phyloP scores from a whole-genome alignment of 2,888 invertebrate species.

The Ectemnius lituratus region DNA sequence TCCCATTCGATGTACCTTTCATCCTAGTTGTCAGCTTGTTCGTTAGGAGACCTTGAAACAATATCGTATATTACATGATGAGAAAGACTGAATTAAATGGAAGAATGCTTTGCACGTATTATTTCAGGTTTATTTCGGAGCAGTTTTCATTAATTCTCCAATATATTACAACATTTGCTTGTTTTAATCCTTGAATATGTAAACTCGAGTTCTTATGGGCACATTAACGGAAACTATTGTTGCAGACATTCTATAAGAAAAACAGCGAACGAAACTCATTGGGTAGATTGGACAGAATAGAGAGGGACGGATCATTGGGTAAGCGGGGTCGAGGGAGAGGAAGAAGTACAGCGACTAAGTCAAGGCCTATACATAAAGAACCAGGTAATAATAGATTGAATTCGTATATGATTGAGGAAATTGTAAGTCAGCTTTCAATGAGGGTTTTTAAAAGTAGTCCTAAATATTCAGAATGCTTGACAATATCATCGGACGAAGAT shows the following conservation, averaged over 20 bases:
- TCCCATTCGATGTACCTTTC: too few species aligned
- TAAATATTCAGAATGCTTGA: conserved; percentile 72
- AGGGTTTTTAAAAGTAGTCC: background rate
- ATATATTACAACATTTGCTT: conserved; percentile 15
- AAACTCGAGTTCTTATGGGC: conserved; percentile 17
- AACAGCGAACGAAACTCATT: conserved; percentile 61
- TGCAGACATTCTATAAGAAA: conserved; percentile 72
- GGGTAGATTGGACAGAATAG: conserved; percentile 57
- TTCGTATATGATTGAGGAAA: background rate
- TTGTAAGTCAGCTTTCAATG: background rate
- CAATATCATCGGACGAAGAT: conserved; percentile 78
- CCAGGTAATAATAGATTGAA: conserved; percentile 68
- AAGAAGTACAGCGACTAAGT: conserved; percentile 58
- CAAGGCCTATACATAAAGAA: conserved; percentile 71
- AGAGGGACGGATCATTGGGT: conserved; percentile 53
- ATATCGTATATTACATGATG: conserved; percentile 5
- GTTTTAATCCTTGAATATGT: conserved; percentile 2
- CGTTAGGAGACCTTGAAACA: conserved; percentile 5
- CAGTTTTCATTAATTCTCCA: conserved; percentile 36
- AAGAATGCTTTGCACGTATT: conserved; percentile 7
- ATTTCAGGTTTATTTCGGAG: conserved; percentile 48
- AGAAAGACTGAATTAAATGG: too few species aligned
- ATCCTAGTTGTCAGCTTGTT: too few species aligned
- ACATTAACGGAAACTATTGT: conserved; percentile 39
- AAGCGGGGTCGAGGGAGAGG: conserved; percentile 63